These are phyloP conservation scores for Sesia apiformis DNA, from an alignment of 2,888 invertebrate species.

Conservation along the genomic window DNA sequence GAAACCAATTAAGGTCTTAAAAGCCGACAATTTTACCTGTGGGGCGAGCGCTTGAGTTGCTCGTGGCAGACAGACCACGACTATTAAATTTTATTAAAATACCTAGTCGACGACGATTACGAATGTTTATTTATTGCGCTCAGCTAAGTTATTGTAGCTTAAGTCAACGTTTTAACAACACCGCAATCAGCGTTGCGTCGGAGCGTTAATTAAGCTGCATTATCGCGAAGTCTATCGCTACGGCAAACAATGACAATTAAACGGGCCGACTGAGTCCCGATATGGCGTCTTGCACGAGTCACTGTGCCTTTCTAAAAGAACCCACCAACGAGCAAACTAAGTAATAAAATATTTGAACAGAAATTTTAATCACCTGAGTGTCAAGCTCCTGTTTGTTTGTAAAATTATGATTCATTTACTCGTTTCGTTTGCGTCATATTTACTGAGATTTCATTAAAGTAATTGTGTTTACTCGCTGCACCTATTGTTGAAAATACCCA, in stretches of 20 bases:
- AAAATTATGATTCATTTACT: no score
- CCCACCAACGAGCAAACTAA: background rate
- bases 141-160: constrained; percentile 44
- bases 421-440: no score
- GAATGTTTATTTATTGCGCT: constrained; percentile 53
- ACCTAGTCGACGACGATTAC: constrained; percentile 50
- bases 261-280: constrained; percentile 8
- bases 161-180: constrained; percentile 38
- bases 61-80: constrained; percentile 23
- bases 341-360: no score
- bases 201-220: constrained; percentile 54
- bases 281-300: constrained; percentile 9
- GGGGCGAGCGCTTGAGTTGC: constrained; percentile 21
- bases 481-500: no score
- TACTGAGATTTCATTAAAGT: no score
- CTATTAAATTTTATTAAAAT: constrained; percentile 66
- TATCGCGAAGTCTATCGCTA: constrained; percentile 45
- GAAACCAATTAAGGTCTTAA: constrained; percentile 60
- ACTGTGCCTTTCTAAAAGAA: constrained; percentile 18
- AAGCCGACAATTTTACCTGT: constrained; percentile 45
- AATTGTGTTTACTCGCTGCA: no score
- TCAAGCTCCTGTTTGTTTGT: no score
- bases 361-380: no score
- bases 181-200: constrained; percentile 46
- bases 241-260: constrained; percentile 23